Percentiles rank a stretch among this genome's conserved stretches.
phyloP scores from a whole-genome alignment of 2,888 invertebrate species.

The Rhorus exstirpatorius region DNA sequence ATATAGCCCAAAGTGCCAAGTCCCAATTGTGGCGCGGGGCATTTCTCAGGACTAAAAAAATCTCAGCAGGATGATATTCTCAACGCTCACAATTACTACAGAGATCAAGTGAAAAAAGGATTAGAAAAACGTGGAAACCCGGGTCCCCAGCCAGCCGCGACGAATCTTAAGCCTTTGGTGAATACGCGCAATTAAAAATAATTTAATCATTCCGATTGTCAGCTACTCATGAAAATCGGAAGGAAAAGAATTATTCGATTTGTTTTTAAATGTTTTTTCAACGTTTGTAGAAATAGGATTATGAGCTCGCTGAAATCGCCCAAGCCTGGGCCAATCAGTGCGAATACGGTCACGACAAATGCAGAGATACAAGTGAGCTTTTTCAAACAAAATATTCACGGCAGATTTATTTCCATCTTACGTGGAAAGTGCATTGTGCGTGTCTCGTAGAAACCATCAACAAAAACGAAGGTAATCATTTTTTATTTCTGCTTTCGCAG shows the following conservation, averaged over 20 bases:
- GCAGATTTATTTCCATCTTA: neutral
- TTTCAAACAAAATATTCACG: neutral
- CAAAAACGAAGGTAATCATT: too few species aligned
- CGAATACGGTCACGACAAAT: conserved; percentile 80
- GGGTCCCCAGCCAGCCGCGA: conserved; percentile 74
- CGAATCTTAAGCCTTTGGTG: conserved; percentile 60
- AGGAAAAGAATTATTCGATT: neutral
- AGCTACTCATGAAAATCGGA: too few species aligned
- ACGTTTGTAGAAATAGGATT: conserved; percentile 68
- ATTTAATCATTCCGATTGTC: too few species aligned
- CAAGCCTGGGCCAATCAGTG: conserved; percentile 85
- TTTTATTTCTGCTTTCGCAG: conserved; percentile 1
- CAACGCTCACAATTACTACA: conserved; percentile 68
- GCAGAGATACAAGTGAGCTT: conserved; percentile 78
- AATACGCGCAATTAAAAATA: neutral
- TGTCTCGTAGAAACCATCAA: too few species aligned
- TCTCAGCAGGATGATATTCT: conserved; percentile 57
- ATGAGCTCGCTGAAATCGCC: conserved; percentile 83
- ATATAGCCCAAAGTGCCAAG: too few species aligned
- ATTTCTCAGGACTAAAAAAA: too few species aligned
- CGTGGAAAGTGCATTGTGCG: too few species aligned
- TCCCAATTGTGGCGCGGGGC: too few species aligned
- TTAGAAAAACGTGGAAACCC: conserved; percentile 69
- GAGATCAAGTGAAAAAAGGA: conserved; percentile 70
- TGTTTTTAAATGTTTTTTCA: neutral